A percentile compares a stretch with the other conserved stretches of the same genome.
These are phyloP conservation scores for Acropora tenuis DNA, from an alignment of 64 coral and sea anemone genomes.

Conservation along the genomic window DNA sequence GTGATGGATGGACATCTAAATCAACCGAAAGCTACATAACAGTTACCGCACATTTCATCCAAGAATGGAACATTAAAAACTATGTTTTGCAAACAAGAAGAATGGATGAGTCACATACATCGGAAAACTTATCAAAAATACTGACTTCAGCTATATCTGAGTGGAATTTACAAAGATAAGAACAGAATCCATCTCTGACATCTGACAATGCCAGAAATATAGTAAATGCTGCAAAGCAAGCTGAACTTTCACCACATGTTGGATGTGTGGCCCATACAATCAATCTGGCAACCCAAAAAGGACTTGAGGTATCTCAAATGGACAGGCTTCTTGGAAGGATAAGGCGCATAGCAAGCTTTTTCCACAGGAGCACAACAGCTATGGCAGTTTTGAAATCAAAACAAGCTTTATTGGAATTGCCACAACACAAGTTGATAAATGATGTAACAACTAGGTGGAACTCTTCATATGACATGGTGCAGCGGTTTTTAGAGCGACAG, in stretches of 20 bases:
- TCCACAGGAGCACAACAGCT: conserved; percentile 16
- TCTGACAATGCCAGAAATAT: conserved; percentile 21
- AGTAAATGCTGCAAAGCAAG: background rate
- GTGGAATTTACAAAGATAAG: conserved; percentile 25
- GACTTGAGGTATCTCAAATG: background rate
- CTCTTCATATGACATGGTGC: conserved; percentile 8
- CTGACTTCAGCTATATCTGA: conserved; percentile 21
- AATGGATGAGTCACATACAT: background rate
- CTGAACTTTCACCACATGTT: conserved; percentile 9
- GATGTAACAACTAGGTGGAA: conserved; percentile 30
- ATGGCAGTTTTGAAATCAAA: conserved; percentile 33
- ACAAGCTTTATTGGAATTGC: conserved; percentile 18
- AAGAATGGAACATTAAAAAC: background rate
- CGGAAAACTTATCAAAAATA: background rate
- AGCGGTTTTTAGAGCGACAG: conserved; percentile 1
- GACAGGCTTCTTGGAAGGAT: conserved; percentile 26
- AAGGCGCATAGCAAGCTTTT: conserved; percentile 22
- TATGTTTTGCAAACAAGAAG: conserved; percentile 5
- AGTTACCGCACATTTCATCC: background rate
- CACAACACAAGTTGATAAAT: conserved; percentile 14
- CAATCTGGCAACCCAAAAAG: conserved; percentile 11
- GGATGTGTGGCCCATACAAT: conserved; percentile 21
- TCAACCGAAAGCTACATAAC: conserved; percentile 14
- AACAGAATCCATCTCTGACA: conserved; percentile 23
- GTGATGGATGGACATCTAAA: conserved; percentile 25